A percentile compares a stretch with the other conserved stretches of the same genome.
Conservation (phyloP, 2,797 vertebrate species). For the Sarcoramphus papa region DNA sequence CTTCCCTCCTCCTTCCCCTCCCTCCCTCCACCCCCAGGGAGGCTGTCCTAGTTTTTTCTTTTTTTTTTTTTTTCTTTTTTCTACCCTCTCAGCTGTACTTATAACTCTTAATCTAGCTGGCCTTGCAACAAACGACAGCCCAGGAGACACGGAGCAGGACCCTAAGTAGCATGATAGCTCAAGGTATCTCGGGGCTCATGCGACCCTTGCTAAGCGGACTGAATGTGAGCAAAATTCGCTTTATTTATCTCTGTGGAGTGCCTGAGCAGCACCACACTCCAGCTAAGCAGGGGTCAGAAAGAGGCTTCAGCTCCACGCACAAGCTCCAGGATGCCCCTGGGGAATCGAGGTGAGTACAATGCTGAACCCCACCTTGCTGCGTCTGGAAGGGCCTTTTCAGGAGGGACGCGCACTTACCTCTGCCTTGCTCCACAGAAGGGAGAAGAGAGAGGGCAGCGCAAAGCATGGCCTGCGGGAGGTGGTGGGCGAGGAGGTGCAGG, state of each 20-base stretch:
- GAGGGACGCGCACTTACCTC: fast-evolving
- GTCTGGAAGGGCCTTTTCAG: fast-evolving
- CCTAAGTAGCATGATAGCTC: neutral
- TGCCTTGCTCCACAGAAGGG: neutral
- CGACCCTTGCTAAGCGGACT: neutral
- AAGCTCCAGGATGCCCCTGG: neutral
- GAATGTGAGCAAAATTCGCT: neutral
- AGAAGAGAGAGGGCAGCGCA: neutral
- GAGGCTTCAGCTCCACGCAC: neutral
- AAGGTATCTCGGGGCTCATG: neutral
- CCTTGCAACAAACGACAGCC: neutral
- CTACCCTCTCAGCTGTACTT: neutral
- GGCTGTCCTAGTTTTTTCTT: neutral
- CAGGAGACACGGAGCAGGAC: neutral
- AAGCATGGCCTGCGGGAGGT: neutral
- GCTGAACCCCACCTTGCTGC: too few relatives aligned
- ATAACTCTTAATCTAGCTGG: neutral
- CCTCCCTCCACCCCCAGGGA: neutral
- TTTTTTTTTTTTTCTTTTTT: neutral
- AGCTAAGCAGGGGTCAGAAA: neutral
- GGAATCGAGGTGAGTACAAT: neutral
- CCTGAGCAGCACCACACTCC: neutral
- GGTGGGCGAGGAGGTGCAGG: fast-evolving
- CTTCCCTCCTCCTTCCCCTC: neutral
- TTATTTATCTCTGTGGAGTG: neutral